Evolutionary conservation across 2,113 vertebrate species (phyloP).

Genomic region (Rhynchomys soricoides): DNA sequence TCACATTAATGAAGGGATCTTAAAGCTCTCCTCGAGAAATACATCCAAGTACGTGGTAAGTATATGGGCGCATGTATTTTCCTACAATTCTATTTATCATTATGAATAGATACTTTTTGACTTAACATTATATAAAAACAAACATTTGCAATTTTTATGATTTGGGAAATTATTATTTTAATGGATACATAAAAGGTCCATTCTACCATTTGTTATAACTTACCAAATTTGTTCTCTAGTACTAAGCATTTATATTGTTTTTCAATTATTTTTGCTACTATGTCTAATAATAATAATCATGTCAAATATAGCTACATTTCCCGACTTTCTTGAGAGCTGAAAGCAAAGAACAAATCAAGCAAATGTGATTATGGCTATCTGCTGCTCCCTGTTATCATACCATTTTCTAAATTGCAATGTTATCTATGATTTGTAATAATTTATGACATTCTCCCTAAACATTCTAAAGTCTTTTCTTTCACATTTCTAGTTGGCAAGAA

Average conservation of each 20-base stretch:
- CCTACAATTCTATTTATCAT: neutral
- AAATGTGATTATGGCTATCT: neutral
- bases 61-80: neutral
- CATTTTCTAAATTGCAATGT: slow-evolving; percentile 20
- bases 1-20: neutral
- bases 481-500: slow-evolving; percentile 1
- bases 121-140: slow-evolving; percentile 20
- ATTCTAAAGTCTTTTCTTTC: slow-evolving; percentile 20
- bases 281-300: neutral
- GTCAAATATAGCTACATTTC: neutral
- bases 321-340: neutral
- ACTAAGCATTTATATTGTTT: neutral
- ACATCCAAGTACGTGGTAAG: neutral
- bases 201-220: neutral
- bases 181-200: neutral
- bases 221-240: neutral
- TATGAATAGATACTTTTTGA: neutral
- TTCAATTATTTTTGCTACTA: neutral
- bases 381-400: neutral
- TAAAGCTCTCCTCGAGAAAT: neutral
- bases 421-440: neutral
- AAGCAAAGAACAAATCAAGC: neutral
- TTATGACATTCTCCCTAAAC: neutral
- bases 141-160: neutral
- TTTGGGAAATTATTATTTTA: slow-evolving; percentile 29